These are phyloP conservation scores for Pseudorhiza aurosa DNA, from an alignment of 30 jellyfish, hydroid and myxozoan genomes.

Conservation along the genomic window DNA sequence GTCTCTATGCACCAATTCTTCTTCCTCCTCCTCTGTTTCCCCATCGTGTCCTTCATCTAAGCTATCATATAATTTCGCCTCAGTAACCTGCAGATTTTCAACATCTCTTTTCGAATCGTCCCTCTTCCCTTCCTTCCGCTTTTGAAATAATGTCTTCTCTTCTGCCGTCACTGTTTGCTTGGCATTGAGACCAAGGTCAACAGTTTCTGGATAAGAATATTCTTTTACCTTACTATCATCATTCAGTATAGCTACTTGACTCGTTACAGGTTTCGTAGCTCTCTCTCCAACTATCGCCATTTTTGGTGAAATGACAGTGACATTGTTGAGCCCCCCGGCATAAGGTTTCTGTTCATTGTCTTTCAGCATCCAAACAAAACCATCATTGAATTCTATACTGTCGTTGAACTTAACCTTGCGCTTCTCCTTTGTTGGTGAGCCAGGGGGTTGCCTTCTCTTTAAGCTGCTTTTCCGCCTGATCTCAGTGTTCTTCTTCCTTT, in stretches of 20 bases:
- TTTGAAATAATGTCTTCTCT: not conserved
- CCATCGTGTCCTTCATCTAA: not conserved
- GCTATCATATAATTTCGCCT: conserved; percentile 1
- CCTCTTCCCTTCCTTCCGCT: not conserved
- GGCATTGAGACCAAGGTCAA: conserved; percentile 16
- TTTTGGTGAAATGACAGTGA: not conserved
- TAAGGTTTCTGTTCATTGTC: conserved; percentile 62
- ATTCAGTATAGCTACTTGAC: not conserved
- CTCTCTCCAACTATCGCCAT: too few relatives aligned
- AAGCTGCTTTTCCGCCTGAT: conserved; percentile 68
- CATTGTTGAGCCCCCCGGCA: not conserved
- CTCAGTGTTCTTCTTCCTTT: not conserved
- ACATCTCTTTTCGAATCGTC: not conserved
- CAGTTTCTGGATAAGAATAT: conserved; percentile 74
- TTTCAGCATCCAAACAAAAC: conserved; percentile 69
- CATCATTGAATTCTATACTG: conserved; percentile 91
- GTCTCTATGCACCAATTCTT: not conserved
- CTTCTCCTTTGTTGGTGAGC: conserved; percentile 28
- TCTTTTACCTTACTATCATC: conserved; percentile 18
- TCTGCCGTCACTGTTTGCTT: not conserved
- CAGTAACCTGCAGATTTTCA: not conserved
- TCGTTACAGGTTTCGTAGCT: not conserved
- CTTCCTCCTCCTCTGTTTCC: not conserved
- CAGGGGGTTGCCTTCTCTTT: conserved; percentile 27
- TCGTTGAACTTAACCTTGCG: conserved; percentile 81